These are phyloP conservation scores for Scalopus aquaticus DNA, from an alignment of 2,113 vertebrate genomes.

Conservation along the genomic window DNA sequence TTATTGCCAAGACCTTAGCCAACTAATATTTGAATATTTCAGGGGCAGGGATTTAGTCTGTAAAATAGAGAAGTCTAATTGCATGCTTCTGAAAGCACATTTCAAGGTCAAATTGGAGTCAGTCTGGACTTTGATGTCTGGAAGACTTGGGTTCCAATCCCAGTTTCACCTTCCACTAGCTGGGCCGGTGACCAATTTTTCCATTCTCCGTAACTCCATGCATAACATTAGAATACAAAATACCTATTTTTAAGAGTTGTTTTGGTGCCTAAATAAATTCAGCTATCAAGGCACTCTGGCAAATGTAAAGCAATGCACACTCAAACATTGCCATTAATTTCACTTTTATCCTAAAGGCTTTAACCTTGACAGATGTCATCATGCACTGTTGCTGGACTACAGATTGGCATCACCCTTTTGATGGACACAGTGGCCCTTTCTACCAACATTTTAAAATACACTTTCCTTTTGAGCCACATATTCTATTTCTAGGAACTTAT, in stretches of 20 bases:
- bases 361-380: neutral
- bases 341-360: neutral
- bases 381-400: neutral
- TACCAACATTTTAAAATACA: neutral
- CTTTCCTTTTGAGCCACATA: neutral
- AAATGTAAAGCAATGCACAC: neutral
- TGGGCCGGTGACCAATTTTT: neutral
- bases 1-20: neutral
- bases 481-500: neutral
- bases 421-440: neutral
- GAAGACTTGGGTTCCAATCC: neutral
- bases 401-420: neutral
- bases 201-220: neutral
- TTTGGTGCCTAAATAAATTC: neutral
- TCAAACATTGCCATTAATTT: neutral
- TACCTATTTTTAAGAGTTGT: neutral
- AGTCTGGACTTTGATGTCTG: neutral
- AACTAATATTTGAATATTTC: neutral
- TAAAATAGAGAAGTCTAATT: neutral
- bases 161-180: neutral
- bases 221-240: neutral
- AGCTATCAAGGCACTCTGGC: neutral
- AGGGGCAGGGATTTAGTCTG: accelerated
- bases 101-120: neutral
- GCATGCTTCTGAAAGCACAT: neutral